A percentile compares a stretch with the other conserved stretches of the same genome.
phyloP scores from a whole-genome alignment of 2,113 vertebrate genomes.

The Grammomys dolichurus region DNA sequence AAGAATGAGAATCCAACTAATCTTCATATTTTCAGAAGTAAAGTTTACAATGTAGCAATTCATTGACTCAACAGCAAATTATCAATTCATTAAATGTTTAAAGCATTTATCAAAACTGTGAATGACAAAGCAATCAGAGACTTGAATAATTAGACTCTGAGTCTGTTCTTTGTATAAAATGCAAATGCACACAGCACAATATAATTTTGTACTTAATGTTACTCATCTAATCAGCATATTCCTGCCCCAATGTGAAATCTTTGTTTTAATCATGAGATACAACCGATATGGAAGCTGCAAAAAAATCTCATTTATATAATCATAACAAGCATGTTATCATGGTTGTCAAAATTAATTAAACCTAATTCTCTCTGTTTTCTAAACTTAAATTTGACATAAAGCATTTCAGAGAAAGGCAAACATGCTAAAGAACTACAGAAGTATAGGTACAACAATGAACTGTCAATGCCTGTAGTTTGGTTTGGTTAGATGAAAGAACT shows the following conservation, averaged over 20 bases:
- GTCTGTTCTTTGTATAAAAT: slow-evolving; percentile 74
- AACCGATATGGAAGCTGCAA: slow-evolving; percentile 71
- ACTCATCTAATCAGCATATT: slow-evolving; percentile 78
- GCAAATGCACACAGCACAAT: slow-evolving; percentile 71
- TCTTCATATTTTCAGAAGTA: slow-evolving; percentile 71
- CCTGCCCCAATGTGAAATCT: slow-evolving; percentile 68
- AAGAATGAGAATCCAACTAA: slow-evolving; percentile 53
- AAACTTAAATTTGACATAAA: slow-evolving; percentile 67
- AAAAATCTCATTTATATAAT: slow-evolving; percentile 79
- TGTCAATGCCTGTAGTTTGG: not conserved
- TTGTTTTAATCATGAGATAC: slow-evolving; percentile 77
- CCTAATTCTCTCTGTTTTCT: slow-evolving; percentile 69
- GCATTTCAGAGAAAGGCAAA: slow-evolving; percentile 51
- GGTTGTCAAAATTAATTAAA: slow-evolving; percentile 76
- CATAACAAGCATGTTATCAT: slow-evolving; percentile 71
- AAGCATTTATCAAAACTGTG: slow-evolving; percentile 73
- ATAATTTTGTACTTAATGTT: slow-evolving; percentile 75
- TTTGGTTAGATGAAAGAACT: slow-evolving; percentile 34
- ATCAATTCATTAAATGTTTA: slow-evolving; percentile 79
- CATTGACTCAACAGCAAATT: slow-evolving; percentile 78
- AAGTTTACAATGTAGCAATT: slow-evolving; percentile 64
- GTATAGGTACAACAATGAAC: slow-evolving; percentile 13
- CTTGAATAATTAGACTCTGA: slow-evolving; percentile 68
- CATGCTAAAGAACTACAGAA: slow-evolving; percentile 56
- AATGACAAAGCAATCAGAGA: slow-evolving; percentile 77